Evolutionary conservation across 2,888 invertebrate genomes (phyloP).

Genomic region (Congeria kusceri): DNA sequence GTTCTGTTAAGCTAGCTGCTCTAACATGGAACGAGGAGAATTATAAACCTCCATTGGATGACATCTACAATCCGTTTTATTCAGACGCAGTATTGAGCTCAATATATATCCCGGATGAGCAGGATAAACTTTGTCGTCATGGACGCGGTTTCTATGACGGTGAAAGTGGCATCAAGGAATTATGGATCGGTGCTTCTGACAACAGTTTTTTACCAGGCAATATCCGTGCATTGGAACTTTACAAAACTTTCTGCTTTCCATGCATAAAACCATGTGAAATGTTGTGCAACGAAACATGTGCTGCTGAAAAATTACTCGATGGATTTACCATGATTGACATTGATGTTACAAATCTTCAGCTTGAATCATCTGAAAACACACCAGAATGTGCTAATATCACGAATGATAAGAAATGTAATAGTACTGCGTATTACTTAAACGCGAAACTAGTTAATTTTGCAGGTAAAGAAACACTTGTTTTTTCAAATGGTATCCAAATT

Average conservation of each 20-base stretch:
- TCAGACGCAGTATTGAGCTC: conserved; percentile 44
- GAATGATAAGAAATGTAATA: conserved; percentile 27
- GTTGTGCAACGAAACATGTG: conserved; percentile 55
- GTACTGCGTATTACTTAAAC: conserved; percentile 66
- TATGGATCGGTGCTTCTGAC: conserved; percentile 68
- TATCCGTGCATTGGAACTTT: conserved; percentile 42
- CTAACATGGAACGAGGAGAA: conserved; percentile 64
- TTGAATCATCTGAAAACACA: conserved; percentile 14
- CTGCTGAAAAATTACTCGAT: conserved; percentile 11
- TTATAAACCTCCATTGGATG: conserved; percentile 60
- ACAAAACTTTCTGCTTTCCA: conserved; percentile 59
- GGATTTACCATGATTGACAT: conserved; percentile 55
- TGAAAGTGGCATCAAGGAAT: conserved; percentile 69
- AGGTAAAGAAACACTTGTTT: conserved; percentile 56
- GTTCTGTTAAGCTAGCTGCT: conserved; percentile 31
- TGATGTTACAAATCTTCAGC: conserved; percentile 12
- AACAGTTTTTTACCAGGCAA: conserved; percentile 49
- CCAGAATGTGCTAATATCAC: conserved; percentile 34
- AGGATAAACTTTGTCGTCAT: conserved; percentile 57
- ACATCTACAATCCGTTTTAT: conserved; percentile 64
- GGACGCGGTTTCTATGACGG: conserved; percentile 67
- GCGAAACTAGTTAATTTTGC: conserved; percentile 68
- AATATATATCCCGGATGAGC: conserved; percentile 54
- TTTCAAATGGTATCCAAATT: conserved; percentile 67
- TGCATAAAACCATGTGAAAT: conserved; percentile 56